These are phyloP conservation scores for Origma solitaria DNA, from an alignment of 2,113 vertebrate genomes.

Conservation along the genomic window DNA sequence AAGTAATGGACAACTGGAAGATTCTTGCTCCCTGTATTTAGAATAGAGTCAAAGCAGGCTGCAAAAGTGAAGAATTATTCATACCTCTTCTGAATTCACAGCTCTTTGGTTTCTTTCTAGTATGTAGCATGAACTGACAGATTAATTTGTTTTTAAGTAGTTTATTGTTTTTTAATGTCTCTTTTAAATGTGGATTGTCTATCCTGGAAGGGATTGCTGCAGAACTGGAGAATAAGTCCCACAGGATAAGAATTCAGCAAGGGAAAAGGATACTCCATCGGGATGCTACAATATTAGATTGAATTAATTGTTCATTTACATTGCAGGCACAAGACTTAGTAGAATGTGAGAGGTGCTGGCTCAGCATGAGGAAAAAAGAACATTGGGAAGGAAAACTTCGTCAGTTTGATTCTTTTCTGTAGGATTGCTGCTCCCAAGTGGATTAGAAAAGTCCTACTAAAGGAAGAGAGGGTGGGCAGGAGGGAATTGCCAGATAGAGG, in stretches of 20 bases:
- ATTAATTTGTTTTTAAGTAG: neutral
- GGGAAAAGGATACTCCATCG: neutral
- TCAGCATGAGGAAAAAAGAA: neutral
- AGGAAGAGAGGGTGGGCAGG: neutral
- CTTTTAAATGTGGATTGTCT: neutral
- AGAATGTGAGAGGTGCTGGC: neutral
- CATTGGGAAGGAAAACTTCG: neutral
- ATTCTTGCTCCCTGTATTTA: neutral
- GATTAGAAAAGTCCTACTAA: neutral
- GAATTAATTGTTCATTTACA: neutral
- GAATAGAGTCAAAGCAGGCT: neutral
- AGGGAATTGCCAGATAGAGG: neutral
- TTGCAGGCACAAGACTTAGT: neutral
- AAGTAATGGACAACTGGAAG: neutral
- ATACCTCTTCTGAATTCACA: neutral
- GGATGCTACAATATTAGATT: neutral
- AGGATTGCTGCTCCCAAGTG: neutral
- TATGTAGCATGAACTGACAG: neutral
- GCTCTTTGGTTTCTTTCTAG: neutral
- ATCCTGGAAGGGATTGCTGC: neutral
- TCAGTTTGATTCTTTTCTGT: neutral
- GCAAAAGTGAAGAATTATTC: neutral
- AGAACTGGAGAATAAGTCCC: neutral
- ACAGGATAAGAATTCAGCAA: neutral
- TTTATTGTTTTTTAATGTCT: neutral